Evolutionary conservation across 1,140 invertebrate species (phyloP).

Genomic region (Drosophila ogumai): DNA sequence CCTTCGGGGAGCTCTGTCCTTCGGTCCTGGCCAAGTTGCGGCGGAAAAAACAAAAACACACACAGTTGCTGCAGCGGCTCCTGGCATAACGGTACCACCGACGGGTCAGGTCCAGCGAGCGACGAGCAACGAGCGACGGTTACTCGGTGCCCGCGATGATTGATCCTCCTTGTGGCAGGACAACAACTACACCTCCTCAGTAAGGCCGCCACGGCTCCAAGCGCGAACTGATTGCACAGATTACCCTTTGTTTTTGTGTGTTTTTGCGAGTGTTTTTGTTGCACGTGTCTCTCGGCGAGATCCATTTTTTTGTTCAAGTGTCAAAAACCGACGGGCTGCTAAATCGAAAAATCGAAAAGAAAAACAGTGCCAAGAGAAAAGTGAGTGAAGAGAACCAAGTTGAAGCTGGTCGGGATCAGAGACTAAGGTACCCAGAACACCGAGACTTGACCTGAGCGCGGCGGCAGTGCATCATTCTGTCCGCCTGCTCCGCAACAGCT

Average conservation of each 20-base stretch:
- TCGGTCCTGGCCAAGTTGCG: constrained; percentile 12
- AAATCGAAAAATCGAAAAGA: background rate
- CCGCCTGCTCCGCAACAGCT: constrained; percentile 2
- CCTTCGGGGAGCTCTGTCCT: constrained; percentile 12
- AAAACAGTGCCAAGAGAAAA: background rate
- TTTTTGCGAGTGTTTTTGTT: constrained; percentile 1
- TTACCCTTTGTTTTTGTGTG: background rate
- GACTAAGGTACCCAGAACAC: background rate
- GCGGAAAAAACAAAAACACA: constrained; percentile 37
- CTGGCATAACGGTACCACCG: constrained; percentile 42
- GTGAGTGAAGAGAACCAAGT: background rate
- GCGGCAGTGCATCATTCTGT: constrained; percentile 6
- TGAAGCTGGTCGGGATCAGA: background rate
- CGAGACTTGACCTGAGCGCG: background rate
- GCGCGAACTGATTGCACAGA: background rate
- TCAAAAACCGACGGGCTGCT: background rate
- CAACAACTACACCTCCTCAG: background rate
- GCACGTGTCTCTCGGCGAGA: background rate
- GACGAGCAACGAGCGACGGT: constrained; percentile 2
- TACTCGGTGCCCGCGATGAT: constrained; percentile 11
- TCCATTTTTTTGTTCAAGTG: constrained; percentile 19
- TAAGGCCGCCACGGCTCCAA: background rate
- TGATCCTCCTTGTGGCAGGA: constrained; percentile 10
- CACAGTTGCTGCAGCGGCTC: constrained; percentile 37
- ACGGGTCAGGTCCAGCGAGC: constrained; percentile 17